Conservation (phyloP, 2,888 invertebrate species). For the Sepioteuthis lessoniana region DNA sequence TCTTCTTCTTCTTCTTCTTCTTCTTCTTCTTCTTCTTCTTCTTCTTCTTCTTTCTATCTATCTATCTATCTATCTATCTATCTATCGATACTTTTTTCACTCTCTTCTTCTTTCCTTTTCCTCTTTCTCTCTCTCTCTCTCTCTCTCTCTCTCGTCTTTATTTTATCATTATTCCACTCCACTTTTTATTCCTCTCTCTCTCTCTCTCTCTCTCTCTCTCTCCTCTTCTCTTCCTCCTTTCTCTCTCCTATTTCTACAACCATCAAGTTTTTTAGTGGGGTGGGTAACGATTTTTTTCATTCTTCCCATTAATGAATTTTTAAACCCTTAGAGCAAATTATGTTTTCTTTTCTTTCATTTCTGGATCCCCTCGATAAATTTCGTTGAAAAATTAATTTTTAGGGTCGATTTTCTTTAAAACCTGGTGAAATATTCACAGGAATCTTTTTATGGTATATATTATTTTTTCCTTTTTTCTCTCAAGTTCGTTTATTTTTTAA, state of each 20-base stretch:
- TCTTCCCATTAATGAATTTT: neutral
- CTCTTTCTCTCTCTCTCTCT: neutral
- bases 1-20: slow-evolving; percentile 33
- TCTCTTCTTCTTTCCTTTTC: neutral
- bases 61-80: neutral
- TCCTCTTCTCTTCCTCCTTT: neutral
- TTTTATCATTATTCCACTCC: neutral
- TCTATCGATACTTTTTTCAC: neutral
- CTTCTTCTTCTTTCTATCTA: neutral
- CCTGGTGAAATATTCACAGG: neutral
- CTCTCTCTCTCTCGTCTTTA: neutral
- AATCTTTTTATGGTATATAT: neutral
- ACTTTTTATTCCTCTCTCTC: no score
- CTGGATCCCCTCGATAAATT: neutral
- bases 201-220: neutral
- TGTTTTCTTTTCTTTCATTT: neutral
- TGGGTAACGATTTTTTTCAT: neutral
- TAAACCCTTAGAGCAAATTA: neutral
- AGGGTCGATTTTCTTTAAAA: neutral
- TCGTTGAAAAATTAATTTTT: neutral
- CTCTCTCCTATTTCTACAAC: neutral
- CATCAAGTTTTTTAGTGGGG: neutral
- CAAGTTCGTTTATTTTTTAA: neutral
- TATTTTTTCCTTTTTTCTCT: neutral
- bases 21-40: neutral